Conservation (phyloP, 1,140 invertebrate species). For the Zophobas morio region DNA sequence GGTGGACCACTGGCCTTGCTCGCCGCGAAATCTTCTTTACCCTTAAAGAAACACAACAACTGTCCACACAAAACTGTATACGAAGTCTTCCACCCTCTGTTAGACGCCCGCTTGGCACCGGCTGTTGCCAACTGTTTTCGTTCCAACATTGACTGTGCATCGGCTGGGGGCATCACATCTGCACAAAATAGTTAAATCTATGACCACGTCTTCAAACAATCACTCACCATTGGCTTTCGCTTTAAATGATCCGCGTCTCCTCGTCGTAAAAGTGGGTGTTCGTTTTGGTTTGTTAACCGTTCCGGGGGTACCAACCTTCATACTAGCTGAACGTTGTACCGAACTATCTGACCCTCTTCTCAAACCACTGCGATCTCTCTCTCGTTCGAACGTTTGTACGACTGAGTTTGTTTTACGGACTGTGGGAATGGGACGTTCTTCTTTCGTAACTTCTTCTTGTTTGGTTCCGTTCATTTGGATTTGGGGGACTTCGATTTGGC, state of each 20-base stretch:
- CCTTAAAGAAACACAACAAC: slow-evolving; percentile 97
- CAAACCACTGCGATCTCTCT: slow-evolving; percentile 73
- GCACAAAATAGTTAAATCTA: slow-evolving; percentile 60
- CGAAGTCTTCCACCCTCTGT: slow-evolving; percentile 95
- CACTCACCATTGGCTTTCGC: slow-evolving; percentile 75
- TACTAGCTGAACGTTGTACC: slow-evolving; percentile 89
- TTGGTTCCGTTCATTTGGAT: slow-evolving; percentile 23
- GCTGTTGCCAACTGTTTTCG: slow-evolving; percentile 95
- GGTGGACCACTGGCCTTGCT: slow-evolving; percentile 92
- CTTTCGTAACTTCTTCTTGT: slow-evolving; percentile 1
- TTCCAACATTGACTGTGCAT: slow-evolving; percentile 93
- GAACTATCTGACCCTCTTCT: slow-evolving; percentile 75
- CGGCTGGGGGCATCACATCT: slow-evolving; percentile 87
- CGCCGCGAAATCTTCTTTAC: slow-evolving; percentile 90
- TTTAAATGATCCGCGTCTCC: slow-evolving; percentile 71
- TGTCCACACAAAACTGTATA: slow-evolving; percentile 97
- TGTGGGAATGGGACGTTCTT: slow-evolving; percentile 42
- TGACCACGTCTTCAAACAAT: slow-evolving; percentile 84
- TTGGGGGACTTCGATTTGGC: neutral
- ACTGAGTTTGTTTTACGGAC: slow-evolving; percentile 71
- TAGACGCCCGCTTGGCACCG: slow-evolving; percentile 94
- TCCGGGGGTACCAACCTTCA: slow-evolving; percentile 81
- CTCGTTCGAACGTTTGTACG: slow-evolving; percentile 82
- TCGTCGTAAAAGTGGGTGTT: slow-evolving; percentile 95
- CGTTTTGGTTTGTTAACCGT: slow-evolving; percentile 83